phyloP scores from a whole-genome alignment of 92 coral and sea anemone genomes.

The Desmophyllum pertusum region DNA sequence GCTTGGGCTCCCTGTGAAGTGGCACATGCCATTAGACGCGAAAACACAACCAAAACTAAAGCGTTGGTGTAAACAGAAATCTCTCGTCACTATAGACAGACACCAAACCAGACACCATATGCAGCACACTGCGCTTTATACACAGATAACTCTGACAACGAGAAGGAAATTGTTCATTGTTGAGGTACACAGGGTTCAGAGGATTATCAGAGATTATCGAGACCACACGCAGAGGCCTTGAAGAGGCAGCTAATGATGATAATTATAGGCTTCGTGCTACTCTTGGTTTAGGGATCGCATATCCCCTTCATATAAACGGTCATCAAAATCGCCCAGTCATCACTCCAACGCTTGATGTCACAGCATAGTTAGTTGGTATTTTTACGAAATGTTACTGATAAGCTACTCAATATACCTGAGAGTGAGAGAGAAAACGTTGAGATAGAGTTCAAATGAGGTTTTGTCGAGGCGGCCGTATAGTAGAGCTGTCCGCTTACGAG shows the following conservation, averaged over 20 bases:
- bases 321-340: background rate
- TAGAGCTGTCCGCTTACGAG: too few relatives aligned
- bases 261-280: background rate
- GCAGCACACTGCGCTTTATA: background rate
- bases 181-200: background rate
- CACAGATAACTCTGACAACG: conserved; percentile 13
- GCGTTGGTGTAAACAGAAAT: background rate
- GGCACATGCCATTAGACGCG: background rate
- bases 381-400: too few relatives aligned
- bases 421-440: background rate
- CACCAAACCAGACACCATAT: background rate
- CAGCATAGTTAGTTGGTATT: too few relatives aligned
- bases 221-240: conserved; percentile 26
- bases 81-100: background rate
- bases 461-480: too few relatives aligned
- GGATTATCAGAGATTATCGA: conserved; percentile 21
- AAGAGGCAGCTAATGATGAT: background rate
- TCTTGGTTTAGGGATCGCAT: background rate
- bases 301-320: background rate
- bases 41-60: background rate
- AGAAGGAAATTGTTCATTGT: conserved; percentile 8
- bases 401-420: too few relatives aligned
- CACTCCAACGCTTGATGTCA: background rate
- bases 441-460: background rate
- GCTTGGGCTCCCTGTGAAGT: background rate